Base-by-base conservation (phyloP, 2,797 vertebrate species). In the Remorina albescens region DNA sequence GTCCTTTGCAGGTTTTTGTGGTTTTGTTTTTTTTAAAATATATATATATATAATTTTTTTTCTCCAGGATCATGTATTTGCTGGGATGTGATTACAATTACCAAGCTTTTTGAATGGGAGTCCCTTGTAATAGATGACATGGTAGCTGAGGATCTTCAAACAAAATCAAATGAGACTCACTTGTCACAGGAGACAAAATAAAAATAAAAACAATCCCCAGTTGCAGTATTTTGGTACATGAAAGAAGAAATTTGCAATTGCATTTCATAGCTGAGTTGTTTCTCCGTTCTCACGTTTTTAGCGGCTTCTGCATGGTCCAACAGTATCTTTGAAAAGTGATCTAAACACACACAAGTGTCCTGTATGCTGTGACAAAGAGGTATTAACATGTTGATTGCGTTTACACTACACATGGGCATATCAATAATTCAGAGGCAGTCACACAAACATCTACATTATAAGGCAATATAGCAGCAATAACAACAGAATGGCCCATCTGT, bases 361-460 rank as follows among this genome's bases (percentile, higher is more conserved):
- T 47, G 67, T 51, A 55, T 70, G 58, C 47, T 19, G 30, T 65
- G 66, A 73, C 44, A 30, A 70, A 61, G 66, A 47, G 66, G 18
- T 42, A 64, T 83, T 56, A 69, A 66, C 61, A 39, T 37, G 18
- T 75, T 88, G 77, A 76, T 66, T 86, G 63, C 70, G 62, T 86
- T 80, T 73, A 46, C 28, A 37, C 80, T 69, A 58, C 80, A 82
- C 59, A 66, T 51, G 37, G 72, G 36, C 61, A 25, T 63, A 88
- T 91, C 87, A 90, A 86, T 93, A 89, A 87, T 85, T 84, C 73
- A 84, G 30, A 41, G 44, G 44, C 41, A 37, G 69, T 74, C 69
- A 77, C 57, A 11, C 6, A 4, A 28, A 68, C 81, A 74, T 81
- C 64, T 81, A 70, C 72, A 78, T 76, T 78, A 81, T 78, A 74